Conservation (phyloP, 2,797 vertebrate genomes). For the Oreochromis mossambicus region DNA sequence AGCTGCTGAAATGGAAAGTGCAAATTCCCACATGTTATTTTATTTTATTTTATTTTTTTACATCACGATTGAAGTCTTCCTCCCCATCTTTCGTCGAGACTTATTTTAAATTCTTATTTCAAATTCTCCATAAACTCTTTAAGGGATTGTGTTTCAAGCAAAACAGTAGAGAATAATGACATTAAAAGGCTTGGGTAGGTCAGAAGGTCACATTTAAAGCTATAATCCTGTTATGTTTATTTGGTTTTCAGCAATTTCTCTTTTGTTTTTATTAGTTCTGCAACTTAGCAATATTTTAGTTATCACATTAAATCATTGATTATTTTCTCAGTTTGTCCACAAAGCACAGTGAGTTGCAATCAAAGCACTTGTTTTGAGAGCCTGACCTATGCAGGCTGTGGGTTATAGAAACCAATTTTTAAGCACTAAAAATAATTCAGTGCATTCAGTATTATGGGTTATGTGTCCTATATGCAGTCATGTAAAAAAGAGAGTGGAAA, state of each 20-base stretch:
- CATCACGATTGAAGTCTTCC: not conserved
- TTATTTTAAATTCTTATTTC: not conserved
- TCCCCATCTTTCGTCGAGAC: not conserved
- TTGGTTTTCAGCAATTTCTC: not conserved
- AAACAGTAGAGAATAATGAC: not conserved
- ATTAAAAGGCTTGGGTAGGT: not conserved
- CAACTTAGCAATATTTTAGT: not conserved
- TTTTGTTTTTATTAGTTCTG: not conserved
- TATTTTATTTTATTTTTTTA: not conserved
- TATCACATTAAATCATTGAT: not conserved
- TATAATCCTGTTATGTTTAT: not conserved
- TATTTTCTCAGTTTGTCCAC: not conserved
- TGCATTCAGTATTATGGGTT: not conserved
- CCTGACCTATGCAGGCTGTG: not conserved
- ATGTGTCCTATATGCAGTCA: not conserved
- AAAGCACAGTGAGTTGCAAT: not conserved
- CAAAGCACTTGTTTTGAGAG: not conserved
- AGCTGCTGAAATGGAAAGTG: not conserved
- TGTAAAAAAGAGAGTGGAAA: not conserved
- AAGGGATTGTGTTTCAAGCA: not conserved
- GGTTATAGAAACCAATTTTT: not conserved
- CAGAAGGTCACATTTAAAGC: not conserved
- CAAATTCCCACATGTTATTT: not conserved
- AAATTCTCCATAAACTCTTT: not conserved
- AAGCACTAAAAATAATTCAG: not conserved